Conservation (phyloP, 2,797 vertebrate species). For the Triplophysa bombifrons region DNA sequence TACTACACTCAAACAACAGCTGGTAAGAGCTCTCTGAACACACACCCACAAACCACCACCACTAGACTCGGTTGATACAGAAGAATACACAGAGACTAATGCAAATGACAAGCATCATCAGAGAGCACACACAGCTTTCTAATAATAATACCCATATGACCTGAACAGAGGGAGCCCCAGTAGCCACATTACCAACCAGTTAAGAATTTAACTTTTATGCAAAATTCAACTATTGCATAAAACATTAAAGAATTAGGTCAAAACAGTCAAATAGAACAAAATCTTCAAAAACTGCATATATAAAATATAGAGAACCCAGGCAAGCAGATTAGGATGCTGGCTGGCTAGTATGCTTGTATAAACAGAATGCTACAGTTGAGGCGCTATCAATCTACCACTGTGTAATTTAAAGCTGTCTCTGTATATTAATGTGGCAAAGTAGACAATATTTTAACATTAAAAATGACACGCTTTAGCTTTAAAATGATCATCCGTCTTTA, state of each 20-base stretch:
- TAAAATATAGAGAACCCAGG: too few species aligned
- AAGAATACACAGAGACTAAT: not conserved
- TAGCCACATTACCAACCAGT: too few species aligned
- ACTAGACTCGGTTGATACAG: not conserved
- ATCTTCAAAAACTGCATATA: too few species aligned
- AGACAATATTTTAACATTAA: not conserved
- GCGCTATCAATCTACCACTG: not conserved
- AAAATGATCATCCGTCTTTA: not conserved
- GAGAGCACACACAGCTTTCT: conserved; percentile 12
- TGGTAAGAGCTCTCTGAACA: not conserved
- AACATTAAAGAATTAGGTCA: too few species aligned
- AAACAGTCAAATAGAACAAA: too few species aligned
- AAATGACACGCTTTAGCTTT: conserved; percentile 6
- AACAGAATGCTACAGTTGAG: not conserved
- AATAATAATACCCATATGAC: conserved; percentile 63
- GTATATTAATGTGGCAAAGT: not conserved
- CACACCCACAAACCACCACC: not conserved
- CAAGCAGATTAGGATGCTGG: not conserved
- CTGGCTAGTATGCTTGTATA: not conserved
- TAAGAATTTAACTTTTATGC: too few species aligned
- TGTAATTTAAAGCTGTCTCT: not conserved
- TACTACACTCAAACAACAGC: not conserved
- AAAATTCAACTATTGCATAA: too few species aligned
- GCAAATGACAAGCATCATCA: not conserved
- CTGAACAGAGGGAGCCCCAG: conserved; percentile 35